Evolutionary conservation across 2,888 invertebrate genomes (phyloP).

Genomic region (Mystacides longicornis): DNA sequence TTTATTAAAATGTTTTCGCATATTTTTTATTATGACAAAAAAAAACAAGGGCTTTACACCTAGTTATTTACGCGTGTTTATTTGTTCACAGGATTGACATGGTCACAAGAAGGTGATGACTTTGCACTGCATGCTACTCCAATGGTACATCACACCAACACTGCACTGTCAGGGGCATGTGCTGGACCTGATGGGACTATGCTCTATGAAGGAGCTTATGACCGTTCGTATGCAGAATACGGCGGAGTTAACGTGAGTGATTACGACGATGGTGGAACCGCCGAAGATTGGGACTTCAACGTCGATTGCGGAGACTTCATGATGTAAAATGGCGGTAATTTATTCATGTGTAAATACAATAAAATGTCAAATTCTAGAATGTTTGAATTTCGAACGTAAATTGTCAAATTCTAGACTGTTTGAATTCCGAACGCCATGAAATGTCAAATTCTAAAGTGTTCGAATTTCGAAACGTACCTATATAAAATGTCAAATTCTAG

Average conservation of each 20-base stretch:
- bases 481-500: too few relatives aligned
- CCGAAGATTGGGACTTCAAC: conserved; percentile 62
- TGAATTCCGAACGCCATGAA: too few relatives aligned
- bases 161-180: conserved; percentile 48
- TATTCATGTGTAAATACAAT: too few relatives aligned
- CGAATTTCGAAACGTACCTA: too few relatives aligned
- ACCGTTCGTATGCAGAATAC: conserved; percentile 54
- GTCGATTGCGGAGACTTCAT: conserved; percentile 67
- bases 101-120: conserved; percentile 61
- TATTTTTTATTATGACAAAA: background rate
- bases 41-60: background rate
- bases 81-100: conserved; percentile 48
- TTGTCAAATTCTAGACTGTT: too few relatives aligned
- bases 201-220: conserved; percentile 54
- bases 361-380: too few relatives aligned
- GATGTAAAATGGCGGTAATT: conserved; percentile 53
- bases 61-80: background rate
- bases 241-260: conserved; percentile 42
- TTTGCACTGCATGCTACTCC: conserved; percentile 59
- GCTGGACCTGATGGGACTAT: conserved; percentile 51
- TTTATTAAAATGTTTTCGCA: background rate
- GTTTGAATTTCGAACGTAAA: too few relatives aligned
- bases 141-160: conserved; percentile 56
- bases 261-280: conserved; percentile 37
- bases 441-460: too few relatives aligned